Conservation (phyloP, 1,140 invertebrate species). For the Anoplolepis gracilipes region DNA sequence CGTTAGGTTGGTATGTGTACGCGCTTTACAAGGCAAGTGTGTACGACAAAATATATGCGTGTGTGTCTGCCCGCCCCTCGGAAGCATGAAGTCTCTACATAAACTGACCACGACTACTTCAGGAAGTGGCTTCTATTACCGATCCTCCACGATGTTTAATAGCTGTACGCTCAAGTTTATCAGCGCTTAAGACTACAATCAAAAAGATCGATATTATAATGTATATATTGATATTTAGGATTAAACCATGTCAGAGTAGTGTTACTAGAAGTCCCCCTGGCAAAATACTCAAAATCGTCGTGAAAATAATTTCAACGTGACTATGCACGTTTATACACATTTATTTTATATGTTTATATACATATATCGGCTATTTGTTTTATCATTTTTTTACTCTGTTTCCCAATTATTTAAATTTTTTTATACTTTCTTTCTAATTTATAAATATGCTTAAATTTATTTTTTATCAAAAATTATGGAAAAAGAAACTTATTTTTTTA, state of each 20-base stretch:
- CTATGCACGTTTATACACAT: too few relatives aligned
- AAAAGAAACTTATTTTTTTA: background rate
- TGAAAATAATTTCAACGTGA: background rate
- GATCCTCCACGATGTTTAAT: slow-evolving; percentile 45
- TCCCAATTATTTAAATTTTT: background rate
- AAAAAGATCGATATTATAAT: slow-evolving; percentile 33
- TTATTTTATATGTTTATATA: too few relatives aligned
- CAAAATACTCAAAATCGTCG: background rate
- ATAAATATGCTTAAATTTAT: background rate
- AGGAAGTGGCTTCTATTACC: slow-evolving; percentile 63
- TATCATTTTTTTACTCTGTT: background rate
- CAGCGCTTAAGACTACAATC: background rate
- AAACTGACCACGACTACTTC: slow-evolving; percentile 67
- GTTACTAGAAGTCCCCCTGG: background rate
- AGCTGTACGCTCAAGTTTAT: slow-evolving; percentile 26
- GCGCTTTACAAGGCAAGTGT: background rate
- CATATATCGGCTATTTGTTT: too few relatives aligned
- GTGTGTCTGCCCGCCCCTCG: slow-evolving; percentile 25
- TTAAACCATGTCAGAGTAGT: background rate
- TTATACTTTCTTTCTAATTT: background rate
- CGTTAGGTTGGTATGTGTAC: background rate
- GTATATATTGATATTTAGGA: background rate
- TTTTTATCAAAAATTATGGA: background rate
- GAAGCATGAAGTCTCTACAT: slow-evolving; percentile 64
- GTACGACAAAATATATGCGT: slow-evolving; percentile 27